Evolutionary conservation across 2,113 vertebrate genomes (phyloP).

Genomic region (Tyrannus savana): DNA sequence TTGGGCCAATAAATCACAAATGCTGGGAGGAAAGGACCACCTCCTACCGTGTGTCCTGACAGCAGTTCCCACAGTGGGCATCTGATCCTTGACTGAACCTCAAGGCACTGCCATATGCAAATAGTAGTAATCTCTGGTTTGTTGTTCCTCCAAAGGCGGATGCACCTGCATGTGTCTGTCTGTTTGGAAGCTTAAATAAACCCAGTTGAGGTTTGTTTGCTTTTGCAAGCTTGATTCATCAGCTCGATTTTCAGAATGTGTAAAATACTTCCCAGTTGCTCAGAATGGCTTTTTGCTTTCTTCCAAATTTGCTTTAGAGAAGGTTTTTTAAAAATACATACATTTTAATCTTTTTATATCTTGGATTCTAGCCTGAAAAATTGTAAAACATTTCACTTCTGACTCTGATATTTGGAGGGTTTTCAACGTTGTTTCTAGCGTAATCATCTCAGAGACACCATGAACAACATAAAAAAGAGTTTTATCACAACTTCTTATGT

Average conservation of each 20-base stretch:
- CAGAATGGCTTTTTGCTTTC: not conserved
- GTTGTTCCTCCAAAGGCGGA: constrained; percentile 35
- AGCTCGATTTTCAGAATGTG: not conserved
- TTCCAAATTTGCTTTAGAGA: not conserved
- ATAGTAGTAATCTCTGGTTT: constrained; percentile 55
- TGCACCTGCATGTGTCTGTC: constrained; percentile 9
- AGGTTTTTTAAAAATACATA: not conserved
- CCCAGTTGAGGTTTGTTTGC: constrained; percentile 10
- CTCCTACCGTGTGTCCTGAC: constrained; percentile 14
- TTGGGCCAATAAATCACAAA: constrained; percentile 47
- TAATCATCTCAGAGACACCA: not conserved
- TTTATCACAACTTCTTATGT: not conserved
- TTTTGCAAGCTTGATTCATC: constrained; percentile 33
- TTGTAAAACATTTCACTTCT: not conserved
- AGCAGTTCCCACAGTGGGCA: constrained; percentile 41
- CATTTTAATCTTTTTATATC: not conserved
- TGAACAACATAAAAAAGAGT: not conserved
- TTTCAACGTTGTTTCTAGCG: not conserved
- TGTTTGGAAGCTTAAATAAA: constrained; percentile 44
- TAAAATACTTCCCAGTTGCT: not conserved
- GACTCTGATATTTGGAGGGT: not conserved
- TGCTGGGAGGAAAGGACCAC: not conserved
- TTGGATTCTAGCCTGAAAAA: not conserved
- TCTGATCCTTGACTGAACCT: constrained; percentile 54
- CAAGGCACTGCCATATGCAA: constrained; percentile 52